A percentile compares a stretch with the other conserved stretches of the same genome.
These are phyloP conservation scores for Hymenopus coronatus DNA, from an alignment of 2,888 invertebrate genomes.

Conservation along the genomic window DNA sequence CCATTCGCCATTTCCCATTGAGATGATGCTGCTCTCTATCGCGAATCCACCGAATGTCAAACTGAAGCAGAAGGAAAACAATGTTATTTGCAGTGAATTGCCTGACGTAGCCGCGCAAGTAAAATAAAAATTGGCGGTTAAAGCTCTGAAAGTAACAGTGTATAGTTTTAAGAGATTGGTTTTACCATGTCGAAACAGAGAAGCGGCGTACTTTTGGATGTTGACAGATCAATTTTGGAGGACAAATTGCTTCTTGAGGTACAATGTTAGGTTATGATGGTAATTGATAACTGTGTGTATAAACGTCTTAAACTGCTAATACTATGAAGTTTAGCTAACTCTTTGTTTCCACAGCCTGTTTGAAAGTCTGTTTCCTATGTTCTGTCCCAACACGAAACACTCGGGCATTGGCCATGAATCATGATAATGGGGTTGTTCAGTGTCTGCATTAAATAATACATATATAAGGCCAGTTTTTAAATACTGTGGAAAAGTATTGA, in stretches of 20 bases:
- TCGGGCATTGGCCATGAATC: too few species aligned
- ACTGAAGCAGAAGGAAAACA: background rate
- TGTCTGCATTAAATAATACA: too few species aligned
- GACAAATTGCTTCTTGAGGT: constrained; percentile 51
- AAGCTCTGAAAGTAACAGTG: background rate
- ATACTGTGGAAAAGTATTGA: too few species aligned
- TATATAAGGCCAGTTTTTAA: too few species aligned
- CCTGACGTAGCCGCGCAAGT: background rate
- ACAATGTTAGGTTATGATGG: constrained; percentile 35
- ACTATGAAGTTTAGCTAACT: too few species aligned
- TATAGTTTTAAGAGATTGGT: background rate
- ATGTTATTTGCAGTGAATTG: background rate
- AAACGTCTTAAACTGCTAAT: too few species aligned
- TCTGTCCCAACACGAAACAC: too few species aligned
- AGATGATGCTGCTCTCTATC: background rate
- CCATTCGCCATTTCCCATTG: constrained; percentile 51
- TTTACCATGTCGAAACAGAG: background rate
- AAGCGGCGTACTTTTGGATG: constrained; percentile 56
- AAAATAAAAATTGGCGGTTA: background rate
- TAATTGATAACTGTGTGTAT: background rate
- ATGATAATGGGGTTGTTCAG: too few species aligned
- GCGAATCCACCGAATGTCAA: background rate
- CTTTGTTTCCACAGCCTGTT: too few species aligned
- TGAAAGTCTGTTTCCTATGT: too few species aligned
- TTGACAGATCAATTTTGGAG: constrained; percentile 59